Percentiles rank a stretch among this genome's conserved stretches.
These are phyloP conservation scores for Ceryle rudis DNA, from an alignment of 2,797 vertebrate species.

Conservation along the genomic window DNA sequence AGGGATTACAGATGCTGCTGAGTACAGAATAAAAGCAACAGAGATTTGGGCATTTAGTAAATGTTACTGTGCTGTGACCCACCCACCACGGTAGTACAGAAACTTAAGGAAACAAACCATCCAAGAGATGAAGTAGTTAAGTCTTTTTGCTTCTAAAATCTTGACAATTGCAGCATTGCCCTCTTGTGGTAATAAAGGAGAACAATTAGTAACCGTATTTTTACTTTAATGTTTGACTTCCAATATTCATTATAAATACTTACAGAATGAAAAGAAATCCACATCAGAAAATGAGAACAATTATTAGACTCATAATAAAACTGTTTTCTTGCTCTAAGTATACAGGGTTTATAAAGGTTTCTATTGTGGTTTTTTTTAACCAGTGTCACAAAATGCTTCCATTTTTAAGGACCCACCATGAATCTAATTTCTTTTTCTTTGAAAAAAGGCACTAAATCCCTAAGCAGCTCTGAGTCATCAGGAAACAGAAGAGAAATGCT, in stretches of 20 bases:
- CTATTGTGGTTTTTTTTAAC: not conserved
- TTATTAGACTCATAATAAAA: not conserved
- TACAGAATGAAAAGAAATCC: not conserved
- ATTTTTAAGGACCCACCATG: not conserved
- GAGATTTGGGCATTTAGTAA: not conserved
- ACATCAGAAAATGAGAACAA: not conserved
- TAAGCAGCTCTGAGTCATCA: constrained; percentile 21
- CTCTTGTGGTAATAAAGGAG: constrained; percentile 10
- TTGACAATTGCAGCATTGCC: not conserved
- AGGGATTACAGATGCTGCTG: not conserved
- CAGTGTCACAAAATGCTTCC: not conserved
- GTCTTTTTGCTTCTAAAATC: not conserved
- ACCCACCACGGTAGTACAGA: not conserved
- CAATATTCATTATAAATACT: constrained; percentile 21
- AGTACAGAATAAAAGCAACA: not conserved
- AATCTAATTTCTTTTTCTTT: constrained; percentile 30
- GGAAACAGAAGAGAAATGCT: constrained; percentile 2
- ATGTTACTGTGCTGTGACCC: not conserved
- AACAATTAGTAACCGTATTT: not conserved
- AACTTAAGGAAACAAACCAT: not conserved
- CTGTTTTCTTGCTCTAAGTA: not conserved
- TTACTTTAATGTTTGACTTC: not conserved
- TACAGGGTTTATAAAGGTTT: constrained; percentile 1
- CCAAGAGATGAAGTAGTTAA: not conserved
- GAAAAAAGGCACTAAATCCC: constrained; percentile 71